These are phyloP conservation scores for Macrosiphum euphorbiae DNA, from an alignment of 2,888 invertebrate genomes.

Conservation along the genomic window DNA sequence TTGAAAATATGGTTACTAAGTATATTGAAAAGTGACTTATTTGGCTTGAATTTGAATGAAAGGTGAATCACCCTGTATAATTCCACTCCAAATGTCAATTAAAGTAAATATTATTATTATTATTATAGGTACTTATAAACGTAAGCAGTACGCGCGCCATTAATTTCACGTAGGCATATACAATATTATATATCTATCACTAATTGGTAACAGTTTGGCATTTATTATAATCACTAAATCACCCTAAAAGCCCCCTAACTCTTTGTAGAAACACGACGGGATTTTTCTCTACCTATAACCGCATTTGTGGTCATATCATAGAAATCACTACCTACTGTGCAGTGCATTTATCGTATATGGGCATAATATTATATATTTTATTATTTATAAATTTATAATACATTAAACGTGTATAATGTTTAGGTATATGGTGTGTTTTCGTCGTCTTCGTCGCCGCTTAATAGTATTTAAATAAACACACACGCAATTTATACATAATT, in stretches of 20 bases:
- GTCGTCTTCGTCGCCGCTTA: not conserved
- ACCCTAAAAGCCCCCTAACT: not conserved
- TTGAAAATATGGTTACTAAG: too few species aligned
- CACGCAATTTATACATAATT: not conserved
- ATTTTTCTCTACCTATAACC: not conserved
- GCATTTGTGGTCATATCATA: not conserved
- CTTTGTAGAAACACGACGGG: not conserved
- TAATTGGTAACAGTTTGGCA: not conserved
- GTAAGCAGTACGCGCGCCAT: not conserved
- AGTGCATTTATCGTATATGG: not conserved
- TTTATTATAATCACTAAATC: not conserved
- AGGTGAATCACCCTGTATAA: not conserved
- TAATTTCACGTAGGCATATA: not conserved
- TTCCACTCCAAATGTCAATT: not conserved
- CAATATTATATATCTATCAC: not conserved
- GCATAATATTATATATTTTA: not conserved
- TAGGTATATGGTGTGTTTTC: not conserved
- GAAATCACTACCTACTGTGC: not conserved
- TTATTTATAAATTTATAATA: constrained; percentile 18
- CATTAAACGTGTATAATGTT: not conserved
- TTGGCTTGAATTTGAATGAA: too few species aligned
- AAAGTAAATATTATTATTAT: not conserved
- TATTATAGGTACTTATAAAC: too few species aligned
- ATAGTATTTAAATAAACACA: constrained; percentile 1
- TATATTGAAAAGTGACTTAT: too few species aligned